A percentile compares a stretch with the other conserved stretches of the same genome.
Evolutionary conservation across 2,888 invertebrate genomes (phyloP).

Genomic region (Drosophila infuscata): DNA sequence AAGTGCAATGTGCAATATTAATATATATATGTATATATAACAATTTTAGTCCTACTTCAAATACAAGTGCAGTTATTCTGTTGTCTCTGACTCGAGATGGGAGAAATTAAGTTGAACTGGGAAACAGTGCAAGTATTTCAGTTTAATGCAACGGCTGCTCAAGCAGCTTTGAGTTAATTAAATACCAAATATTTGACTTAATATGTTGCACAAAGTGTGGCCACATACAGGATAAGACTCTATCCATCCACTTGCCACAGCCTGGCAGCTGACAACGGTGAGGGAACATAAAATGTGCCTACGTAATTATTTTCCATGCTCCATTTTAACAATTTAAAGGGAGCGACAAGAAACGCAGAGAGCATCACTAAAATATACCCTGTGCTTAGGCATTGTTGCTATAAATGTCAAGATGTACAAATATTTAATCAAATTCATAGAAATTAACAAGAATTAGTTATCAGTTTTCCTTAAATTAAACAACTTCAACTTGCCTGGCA

Average conservation of each 20-base stretch:
- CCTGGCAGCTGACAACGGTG: slow-evolving; percentile 17
- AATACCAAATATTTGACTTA: slow-evolving; percentile 51
- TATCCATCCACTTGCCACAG: neutral
- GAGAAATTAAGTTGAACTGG: slow-evolving; percentile 19
- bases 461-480: neutral
- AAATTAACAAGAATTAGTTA: neutral
- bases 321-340: slow-evolving; percentile 71
- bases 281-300: slow-evolving; percentile 46
- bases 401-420: neutral
- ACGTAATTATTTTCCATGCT: slow-evolving; percentile 76
- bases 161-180: slow-evolving; percentile 53
- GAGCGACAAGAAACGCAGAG: neutral
- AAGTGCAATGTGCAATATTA: no score
- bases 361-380: neutral
- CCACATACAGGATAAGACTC: slow-evolving; percentile 20
- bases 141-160: slow-evolving; percentile 38
- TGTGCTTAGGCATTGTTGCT: neutral
- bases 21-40: no score
- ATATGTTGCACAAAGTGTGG: slow-evolving; percentile 54
- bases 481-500: neutral
- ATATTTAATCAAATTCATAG: neutral
- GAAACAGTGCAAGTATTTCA: slow-evolving; percentile 48
- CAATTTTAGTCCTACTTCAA: no score
- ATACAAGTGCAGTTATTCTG: neutral
- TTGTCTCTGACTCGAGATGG: no score